These are phyloP conservation scores for Saccopteryx bilineata DNA, from an alignment of 2,113 vertebrate genomes.

Conservation along the genomic window DNA sequence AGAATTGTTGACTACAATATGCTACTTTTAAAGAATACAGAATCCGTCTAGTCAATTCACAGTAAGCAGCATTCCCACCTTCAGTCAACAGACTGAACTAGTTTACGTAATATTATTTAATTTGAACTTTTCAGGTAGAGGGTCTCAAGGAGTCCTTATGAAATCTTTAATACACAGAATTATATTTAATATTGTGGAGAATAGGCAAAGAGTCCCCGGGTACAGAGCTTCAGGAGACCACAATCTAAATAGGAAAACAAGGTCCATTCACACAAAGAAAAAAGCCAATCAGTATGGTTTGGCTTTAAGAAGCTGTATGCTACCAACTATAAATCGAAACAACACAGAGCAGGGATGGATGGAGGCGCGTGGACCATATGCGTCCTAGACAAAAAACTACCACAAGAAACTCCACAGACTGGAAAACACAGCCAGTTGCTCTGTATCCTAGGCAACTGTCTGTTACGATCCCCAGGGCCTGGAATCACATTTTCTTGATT, in stretches of 20 bases:
- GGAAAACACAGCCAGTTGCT: slow-evolving; percentile 28
- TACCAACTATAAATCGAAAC: slow-evolving; percentile 5
- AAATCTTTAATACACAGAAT: slow-evolving; percentile 52
- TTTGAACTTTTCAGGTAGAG: slow-evolving; percentile 39
- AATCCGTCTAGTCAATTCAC: slow-evolving; percentile 26
- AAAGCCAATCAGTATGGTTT: neutral
- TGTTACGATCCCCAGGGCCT: neutral
- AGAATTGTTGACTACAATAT: slow-evolving; percentile 1
- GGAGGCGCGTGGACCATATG: neutral
- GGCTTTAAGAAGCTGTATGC: slow-evolving; percentile 6
- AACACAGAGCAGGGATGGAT: neutral
- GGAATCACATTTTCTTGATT: slow-evolving; percentile 20
- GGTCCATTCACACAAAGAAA: slow-evolving; percentile 2
- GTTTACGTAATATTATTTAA: neutral
- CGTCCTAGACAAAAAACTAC: neutral
- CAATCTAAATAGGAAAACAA: slow-evolving; percentile 35
- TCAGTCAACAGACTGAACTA: slow-evolving; percentile 24
- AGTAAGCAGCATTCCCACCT: slow-evolving; percentile 22
- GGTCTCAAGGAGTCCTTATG: slow-evolving; percentile 18
- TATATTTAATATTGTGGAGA: slow-evolving; percentile 25
- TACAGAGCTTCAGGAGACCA: slow-evolving; percentile 47
- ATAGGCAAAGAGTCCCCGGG: neutral
- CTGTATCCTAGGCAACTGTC: neutral
- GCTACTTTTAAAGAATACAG: slow-evolving; percentile 47
- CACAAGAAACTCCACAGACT: neutral